Conservation (phyloP, 2,797 vertebrate species). For the Pantherophis alleghaniensis region DNA sequence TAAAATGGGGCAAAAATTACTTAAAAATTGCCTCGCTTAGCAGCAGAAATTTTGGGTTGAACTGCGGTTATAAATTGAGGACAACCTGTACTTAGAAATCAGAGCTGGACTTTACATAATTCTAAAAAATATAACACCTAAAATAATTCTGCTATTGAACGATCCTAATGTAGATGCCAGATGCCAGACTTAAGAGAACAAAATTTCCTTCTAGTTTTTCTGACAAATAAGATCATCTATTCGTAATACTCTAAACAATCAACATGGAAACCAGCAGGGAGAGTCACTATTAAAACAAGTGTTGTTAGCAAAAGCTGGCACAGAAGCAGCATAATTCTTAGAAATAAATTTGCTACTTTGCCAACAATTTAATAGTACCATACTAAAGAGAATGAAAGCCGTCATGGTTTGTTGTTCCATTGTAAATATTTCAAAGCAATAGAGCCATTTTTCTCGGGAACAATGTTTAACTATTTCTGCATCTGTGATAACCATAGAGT, state of each 20-base stretch:
- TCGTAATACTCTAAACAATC: slow-evolving; percentile 27
- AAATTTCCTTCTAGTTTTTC: not conserved
- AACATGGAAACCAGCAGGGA: slow-evolving; percentile 4
- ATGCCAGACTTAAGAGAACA: not conserved
- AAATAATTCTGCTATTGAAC: not conserved
- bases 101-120: not conserved
- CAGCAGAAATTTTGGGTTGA: not conserved
- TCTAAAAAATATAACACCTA: not conserved
- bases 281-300: slow-evolving; percentile 11
- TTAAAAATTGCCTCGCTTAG: not conserved
- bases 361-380: slow-evolving; percentile 6
- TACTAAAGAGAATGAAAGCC: slow-evolving; percentile 1
- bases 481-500: not conserved
- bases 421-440: slow-evolving; percentile 16
- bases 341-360: slow-evolving; percentile 20
- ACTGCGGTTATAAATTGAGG: not conserved
- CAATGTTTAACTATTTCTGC: not conserved
- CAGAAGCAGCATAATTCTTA: not conserved
- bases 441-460: not conserved
- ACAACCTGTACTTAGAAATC: not conserved
- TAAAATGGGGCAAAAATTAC: not conserved
- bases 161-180: not conserved
- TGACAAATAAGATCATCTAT: slow-evolving; percentile 14
- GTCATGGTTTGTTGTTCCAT: not conserved
- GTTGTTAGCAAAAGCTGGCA: not conserved